A percentile compares a stretch with the other conserved stretches of the same genome.
Evolutionary conservation across 2,888 invertebrate species (phyloP).

Genomic region (Baccha elongata): DNA sequence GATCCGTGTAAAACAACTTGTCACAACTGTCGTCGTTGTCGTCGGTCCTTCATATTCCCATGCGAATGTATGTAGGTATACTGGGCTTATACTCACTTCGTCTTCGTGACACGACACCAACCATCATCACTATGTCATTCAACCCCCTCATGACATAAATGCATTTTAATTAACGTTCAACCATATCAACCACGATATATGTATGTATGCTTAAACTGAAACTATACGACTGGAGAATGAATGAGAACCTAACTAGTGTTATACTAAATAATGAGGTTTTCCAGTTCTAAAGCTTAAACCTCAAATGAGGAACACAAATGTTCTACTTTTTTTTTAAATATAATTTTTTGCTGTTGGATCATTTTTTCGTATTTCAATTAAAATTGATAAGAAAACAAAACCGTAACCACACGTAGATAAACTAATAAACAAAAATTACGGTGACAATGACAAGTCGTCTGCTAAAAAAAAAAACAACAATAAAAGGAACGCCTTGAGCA

Average conservation of each 20-base stretch:
- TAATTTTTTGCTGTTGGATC: conserved; percentile 8
- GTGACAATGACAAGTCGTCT: conserved; percentile 43
- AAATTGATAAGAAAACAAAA: conserved; percentile 53
- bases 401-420: conserved; percentile 51
- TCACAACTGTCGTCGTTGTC: conserved; percentile 24
- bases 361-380: conserved; percentile 14
- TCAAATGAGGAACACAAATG: conserved; percentile 61
- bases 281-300: conserved; percentile 39
- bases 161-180: conserved; percentile 71
- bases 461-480: conserved; percentile 18
- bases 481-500: conserved; percentile 36
- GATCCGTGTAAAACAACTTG: conserved; percentile 11
- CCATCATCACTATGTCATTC: conserved; percentile 72
- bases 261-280: conserved; percentile 68
- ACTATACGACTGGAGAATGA: conserved; percentile 46
- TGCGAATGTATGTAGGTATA: too few relatives aligned
- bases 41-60: not conserved
- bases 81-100: conserved; percentile 23
- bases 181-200: conserved; percentile 27
- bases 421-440: conserved; percentile 15
- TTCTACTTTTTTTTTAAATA: conserved; percentile 64
- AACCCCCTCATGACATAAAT: conserved; percentile 70
- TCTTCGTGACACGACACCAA: conserved; percentile 66
- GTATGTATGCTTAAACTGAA: not conserved
- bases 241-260: conserved; percentile 64